These are phyloP conservation scores for Thera britannica DNA, from an alignment of 2,888 invertebrate genomes.

Conservation along the genomic window DNA sequence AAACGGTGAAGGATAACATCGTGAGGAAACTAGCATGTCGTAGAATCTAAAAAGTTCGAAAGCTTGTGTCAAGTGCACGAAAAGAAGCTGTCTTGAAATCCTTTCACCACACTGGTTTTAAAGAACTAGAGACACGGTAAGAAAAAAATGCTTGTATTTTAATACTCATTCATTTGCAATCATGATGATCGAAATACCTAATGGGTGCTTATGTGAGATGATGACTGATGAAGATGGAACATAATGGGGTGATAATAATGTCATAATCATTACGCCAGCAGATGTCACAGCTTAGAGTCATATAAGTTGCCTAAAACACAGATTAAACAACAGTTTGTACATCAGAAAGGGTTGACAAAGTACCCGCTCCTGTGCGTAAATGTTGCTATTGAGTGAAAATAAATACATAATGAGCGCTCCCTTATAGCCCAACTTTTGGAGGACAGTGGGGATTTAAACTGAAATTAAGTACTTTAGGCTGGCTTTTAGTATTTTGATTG, in stretches of 20 bases:
- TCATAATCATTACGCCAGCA: background rate
- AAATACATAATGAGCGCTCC: constrained; percentile 71
- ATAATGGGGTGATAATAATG: background rate
- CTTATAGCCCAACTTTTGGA: constrained; percentile 48
- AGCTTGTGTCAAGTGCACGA: no score
- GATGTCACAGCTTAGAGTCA: background rate
- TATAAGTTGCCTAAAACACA: constrained; percentile 11
- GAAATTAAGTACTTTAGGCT: constrained; percentile 38
- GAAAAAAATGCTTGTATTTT: no score
- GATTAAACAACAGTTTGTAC: constrained; percentile 21
- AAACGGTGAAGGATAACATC: no score
- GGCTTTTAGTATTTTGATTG: constrained; percentile 32
- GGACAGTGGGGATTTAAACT: constrained; percentile 45
- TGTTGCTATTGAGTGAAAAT: constrained; percentile 72
- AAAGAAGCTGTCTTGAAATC: no score
- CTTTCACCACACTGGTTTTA: no score
- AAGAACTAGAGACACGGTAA: no score
- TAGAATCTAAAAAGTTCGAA: no score
- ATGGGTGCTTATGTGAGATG: background rate
- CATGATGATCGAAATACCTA: background rate
- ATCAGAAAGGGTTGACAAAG: constrained; percentile 55
- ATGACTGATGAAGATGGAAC: background rate
- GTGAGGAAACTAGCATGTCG: no score
- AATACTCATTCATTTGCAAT: no score
- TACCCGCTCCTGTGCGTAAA: constrained; percentile 49